A percentile compares a stretch with the other conserved stretches of the same genome.
Conservation (phyloP, 2,797 vertebrate genomes). For the Tarsius wallacei region DNA sequence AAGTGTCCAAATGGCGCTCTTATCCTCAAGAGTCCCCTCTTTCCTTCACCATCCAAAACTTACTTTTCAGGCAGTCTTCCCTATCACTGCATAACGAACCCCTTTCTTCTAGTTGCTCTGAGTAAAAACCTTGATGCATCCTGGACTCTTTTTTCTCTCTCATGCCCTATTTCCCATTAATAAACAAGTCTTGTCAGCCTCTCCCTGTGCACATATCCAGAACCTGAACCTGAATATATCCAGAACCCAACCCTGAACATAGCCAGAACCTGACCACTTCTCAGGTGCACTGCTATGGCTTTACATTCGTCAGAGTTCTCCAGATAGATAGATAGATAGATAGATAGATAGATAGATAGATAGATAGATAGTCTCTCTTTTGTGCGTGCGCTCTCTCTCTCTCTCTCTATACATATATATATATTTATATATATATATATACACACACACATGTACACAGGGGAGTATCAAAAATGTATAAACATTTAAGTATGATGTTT, state of each 20-base stretch:
- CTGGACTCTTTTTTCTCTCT: not conserved
- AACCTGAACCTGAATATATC: no score
- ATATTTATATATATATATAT: no score
- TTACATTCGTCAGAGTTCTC: not conserved
- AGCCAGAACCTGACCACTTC: not conserved
- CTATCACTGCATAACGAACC: not conserved
- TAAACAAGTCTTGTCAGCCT: not conserved
- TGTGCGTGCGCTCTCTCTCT: no score
- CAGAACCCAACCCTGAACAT: not conserved
- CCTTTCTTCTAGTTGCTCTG: not conserved
- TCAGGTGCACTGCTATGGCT: not conserved
- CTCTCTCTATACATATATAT: no score
- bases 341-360: no score
- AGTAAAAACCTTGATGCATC: not conserved
- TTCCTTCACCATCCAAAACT: not conserved
- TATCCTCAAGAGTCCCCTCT: not conserved
- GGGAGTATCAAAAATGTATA: no score
- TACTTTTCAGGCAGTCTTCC: not conserved
- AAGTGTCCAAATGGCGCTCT: slow-evolving; percentile 9
- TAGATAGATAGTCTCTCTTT: no score
- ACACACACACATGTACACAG: no score
- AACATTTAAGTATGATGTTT: no score
- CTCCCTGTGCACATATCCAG: not conserved
- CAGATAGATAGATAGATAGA: no score
- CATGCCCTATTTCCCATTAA: not conserved